A percentile compares a stretch with the other conserved stretches of the same genome.
phyloP scores from a whole-genome alignment of 1,140 invertebrate genomes.

The Heliconius nattereri region DNA sequence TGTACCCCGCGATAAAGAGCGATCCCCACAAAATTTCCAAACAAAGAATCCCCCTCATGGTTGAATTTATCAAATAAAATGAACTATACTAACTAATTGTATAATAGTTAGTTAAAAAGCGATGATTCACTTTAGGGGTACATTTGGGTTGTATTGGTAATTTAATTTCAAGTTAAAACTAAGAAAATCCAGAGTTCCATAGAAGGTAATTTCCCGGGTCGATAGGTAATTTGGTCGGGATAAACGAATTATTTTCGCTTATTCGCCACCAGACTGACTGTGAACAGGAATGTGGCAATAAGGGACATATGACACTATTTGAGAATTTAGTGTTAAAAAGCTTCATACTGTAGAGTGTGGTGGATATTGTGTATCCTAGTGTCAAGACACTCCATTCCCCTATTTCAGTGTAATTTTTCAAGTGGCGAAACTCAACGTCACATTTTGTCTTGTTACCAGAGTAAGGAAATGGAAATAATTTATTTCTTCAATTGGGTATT shows the following conservation, averaged over 20 bases:
- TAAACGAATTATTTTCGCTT: constrained; percentile 64
- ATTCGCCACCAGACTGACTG: constrained; percentile 37
- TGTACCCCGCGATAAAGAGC: no score
- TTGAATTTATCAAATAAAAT: not conserved
- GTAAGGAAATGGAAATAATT: not conserved
- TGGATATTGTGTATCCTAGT: not conserved
- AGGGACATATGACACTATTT: not conserved
- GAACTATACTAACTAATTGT: not conserved
- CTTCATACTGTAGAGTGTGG: not conserved
- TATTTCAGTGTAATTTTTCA: not conserved
- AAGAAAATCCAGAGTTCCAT: constrained; percentile 17
- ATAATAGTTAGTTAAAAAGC: not conserved
- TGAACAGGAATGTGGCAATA: not conserved
- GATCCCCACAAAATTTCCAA: no score
- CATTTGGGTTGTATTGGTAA: constrained; percentile 7
- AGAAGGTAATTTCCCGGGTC: constrained; percentile 53
- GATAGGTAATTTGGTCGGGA: constrained; percentile 59
- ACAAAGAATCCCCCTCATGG: not conserved
- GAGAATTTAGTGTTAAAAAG: not conserved
- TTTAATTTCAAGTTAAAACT: constrained; percentile 13
- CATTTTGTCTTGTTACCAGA: not conserved
- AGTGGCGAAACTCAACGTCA: not conserved
- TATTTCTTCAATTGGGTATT: not conserved
- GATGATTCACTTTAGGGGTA: not conserved
- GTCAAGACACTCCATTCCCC: not conserved